Evolutionary conservation across 2,888 invertebrate genomes (phyloP).

Genomic region (Drosophila bunnanda): DNA sequence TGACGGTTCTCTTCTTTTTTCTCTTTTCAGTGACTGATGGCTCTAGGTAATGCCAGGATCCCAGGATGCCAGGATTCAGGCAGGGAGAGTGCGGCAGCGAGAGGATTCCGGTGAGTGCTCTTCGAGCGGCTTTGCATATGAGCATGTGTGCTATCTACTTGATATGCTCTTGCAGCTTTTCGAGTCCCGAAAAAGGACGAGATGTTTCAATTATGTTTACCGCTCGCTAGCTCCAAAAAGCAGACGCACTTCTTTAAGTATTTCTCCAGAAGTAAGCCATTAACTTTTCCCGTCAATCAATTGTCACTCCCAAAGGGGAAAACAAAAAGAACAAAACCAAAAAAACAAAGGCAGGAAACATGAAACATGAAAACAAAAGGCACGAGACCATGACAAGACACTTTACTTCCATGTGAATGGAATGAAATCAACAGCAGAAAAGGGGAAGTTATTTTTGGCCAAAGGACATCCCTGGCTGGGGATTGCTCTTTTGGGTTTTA

Average conservation of each 20-base stretch:
- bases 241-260: conserved; percentile 33
- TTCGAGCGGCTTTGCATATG: conserved; percentile 52
- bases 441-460: conserved; percentile 22
- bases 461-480: conserved; percentile 8
- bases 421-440: conserved; percentile 30
- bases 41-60: conserved; percentile 49
- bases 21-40: conserved; percentile 65
- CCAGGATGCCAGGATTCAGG: conserved; percentile 45
- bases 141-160: conserved; percentile 52
- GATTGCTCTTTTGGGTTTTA: conserved; percentile 13
- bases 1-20: conserved; percentile 17
- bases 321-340: conserved; percentile 13
- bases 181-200: conserved; percentile 14
- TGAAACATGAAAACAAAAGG: conserved; percentile 38
- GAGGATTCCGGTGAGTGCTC: conserved; percentile 50
- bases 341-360: conserved; percentile 16
- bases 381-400: conserved; percentile 65
- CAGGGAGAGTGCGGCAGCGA: conserved; percentile 44
- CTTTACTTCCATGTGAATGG: conserved; percentile 41
- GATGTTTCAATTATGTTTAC: conserved; percentile 69
- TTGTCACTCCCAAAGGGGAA: conserved; percentile 61
- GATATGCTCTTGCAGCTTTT: conserved; percentile 53
- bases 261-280: conserved; percentile 57
- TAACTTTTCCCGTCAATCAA: conserved; percentile 79
- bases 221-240: conserved; percentile 17